Percentiles rank a stretch among this genome's conserved stretches.
These are phyloP conservation scores for Zaprionus camerounensis DNA, from an alignment of 1,140 invertebrate species.

Conservation along the genomic window DNA sequence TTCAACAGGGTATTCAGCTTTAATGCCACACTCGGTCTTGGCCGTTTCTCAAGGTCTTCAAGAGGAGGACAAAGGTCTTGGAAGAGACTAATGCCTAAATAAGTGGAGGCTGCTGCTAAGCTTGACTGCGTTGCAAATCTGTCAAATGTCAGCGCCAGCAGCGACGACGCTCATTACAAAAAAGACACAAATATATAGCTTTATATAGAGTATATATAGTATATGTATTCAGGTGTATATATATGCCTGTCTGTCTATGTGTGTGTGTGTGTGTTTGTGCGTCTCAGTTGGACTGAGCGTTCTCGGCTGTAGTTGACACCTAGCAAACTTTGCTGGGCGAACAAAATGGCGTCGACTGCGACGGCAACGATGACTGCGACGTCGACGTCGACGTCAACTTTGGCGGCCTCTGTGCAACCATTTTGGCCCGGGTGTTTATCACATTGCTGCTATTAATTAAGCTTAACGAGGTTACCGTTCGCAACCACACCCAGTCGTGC, in stretches of 20 bases:
- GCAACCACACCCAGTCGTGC: conserved; percentile 68
- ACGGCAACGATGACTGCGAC: background rate
- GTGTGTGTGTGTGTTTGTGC: background rate
- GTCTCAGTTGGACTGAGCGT: conserved; percentile 13
- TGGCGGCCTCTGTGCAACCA: conserved; percentile 57
- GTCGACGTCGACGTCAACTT: background rate
- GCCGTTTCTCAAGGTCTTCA: conserved; percentile 3
- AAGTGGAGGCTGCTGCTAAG: conserved; percentile 50
- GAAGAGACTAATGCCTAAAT: conserved; percentile 61
- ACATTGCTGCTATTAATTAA: conserved; percentile 84
- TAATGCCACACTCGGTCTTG: background rate
- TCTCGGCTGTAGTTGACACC: conserved; percentile 73
- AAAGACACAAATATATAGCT: conserved; percentile 32
- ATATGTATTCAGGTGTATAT: background rate
- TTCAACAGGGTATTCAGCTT: background rate
- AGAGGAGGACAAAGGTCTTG: conserved; percentile 2
- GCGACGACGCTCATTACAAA: conserved; percentile 73
- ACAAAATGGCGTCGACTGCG: conserved; percentile 65
- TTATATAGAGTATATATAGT: background rate
- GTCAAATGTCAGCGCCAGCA: conserved; percentile 78
- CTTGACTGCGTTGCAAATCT: conserved; percentile 67
- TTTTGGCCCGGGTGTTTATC: conserved; percentile 81
- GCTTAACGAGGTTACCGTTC: conserved; percentile 84
- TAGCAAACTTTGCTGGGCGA: conserved; percentile 57
- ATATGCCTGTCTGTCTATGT: background rate